Base-by-base conservation (phyloP, 2,113 vertebrate genomes). In the Rhinogobius similis region DNA sequence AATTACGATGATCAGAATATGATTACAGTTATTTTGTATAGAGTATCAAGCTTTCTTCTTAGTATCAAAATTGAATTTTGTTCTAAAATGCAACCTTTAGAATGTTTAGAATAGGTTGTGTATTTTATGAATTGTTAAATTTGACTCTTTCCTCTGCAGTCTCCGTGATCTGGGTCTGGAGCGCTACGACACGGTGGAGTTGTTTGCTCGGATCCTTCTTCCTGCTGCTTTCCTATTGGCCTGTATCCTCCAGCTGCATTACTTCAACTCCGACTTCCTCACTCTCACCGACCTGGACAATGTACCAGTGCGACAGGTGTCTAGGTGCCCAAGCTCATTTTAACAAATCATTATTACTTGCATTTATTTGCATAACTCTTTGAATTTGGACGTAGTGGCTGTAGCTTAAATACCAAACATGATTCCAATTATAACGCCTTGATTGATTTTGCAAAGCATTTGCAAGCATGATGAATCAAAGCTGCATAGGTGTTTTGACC, bases 241-340 rank as follows among this genome's bases (percentile, higher is more conserved):
- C 29, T 90, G 93, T 55, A 93, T 94, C 70, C 89, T 94, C 39
- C 94, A 93, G 67, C 83, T 93, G 64, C 92, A 91, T 77, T 92
- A 94, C 86, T 95, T 92, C 80, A 91, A 93, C 70, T 64, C 85
- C 0, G 94, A 91, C 81, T 94, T 94, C 77, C 90, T 92, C 65
- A 75, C 73, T 52, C 91, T 95, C 72, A 93, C 93, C 8, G 82
- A 93, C 83, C 88, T 94, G 24, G 80, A 84, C 58, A 86, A 89
- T 8, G 82, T 91, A 32, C 88, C 88, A 13, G 66, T 88, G 23
- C 81, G 79, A 43, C 48, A 75, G 59, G 56, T 46, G 5, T 75
- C 89, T 73, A 92, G 91, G 92, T 93, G 67, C 85, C 7, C 7
- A n/a, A 76, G 46, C 1, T 14, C 13, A 7, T n/a, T 48, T 48